phyloP scores from a whole-genome alignment of 2,888 invertebrate genomes.

The Lithophane ornitopus region DNA sequence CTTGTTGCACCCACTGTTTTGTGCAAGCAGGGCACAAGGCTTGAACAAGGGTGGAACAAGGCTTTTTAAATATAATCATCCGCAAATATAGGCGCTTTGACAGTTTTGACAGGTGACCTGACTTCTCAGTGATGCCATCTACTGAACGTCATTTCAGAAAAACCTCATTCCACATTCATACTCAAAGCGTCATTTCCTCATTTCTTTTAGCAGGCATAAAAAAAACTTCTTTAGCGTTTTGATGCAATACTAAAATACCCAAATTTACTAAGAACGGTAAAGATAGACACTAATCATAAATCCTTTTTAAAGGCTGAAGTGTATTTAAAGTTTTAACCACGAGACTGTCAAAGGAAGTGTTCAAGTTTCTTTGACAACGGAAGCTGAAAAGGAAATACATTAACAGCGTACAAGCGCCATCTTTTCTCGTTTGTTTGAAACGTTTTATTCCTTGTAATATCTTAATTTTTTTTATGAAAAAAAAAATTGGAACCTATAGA shows the following conservation, averaged over 20 bases:
- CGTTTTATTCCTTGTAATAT: slow-evolving; percentile 1
- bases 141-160: too few relatives aligned
- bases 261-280: not conserved
- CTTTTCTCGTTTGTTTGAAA: slow-evolving; percentile 30
- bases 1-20: too few relatives aligned
- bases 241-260: not conserved
- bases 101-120: too few relatives aligned
- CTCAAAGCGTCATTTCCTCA: not conserved
- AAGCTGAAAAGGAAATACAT: slow-evolving; percentile 57
- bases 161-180: not conserved
- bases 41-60: too few relatives aligned
- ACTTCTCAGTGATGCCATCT: too few relatives aligned
- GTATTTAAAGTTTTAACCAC: slow-evolving; percentile 51
- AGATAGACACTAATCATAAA: slow-evolving; percentile 4
- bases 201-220: not conserved
- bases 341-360: slow-evolving; percentile 45
- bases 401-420: slow-evolving; percentile 30
- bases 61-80: too few relatives aligned
- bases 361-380: slow-evolving; percentile 55
- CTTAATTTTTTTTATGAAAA: slow-evolving; percentile 5
- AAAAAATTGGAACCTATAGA: not conserved
- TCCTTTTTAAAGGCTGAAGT: slow-evolving; percentile 17
- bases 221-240: not conserved
- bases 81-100: too few relatives aligned
- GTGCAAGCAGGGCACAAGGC: too few relatives aligned